Conservation (phyloP, 2,888 invertebrate genomes). For the Caenorhabditis panamensis region DNA sequence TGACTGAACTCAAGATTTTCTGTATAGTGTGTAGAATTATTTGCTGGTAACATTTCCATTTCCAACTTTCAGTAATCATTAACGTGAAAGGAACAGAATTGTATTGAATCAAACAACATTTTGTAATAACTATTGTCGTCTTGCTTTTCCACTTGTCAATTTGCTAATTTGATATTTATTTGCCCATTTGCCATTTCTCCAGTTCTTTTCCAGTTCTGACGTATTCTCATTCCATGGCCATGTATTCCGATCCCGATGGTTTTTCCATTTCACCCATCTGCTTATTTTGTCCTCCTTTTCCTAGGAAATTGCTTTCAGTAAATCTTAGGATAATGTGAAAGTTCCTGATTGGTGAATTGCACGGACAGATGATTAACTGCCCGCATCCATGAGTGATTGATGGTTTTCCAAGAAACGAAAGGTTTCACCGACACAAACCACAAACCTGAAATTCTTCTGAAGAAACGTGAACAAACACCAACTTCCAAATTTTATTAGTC, state of each 20-base stretch:
- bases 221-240: constrained; percentile 29
- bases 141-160: too few species aligned
- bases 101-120: too few species aligned
- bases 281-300: constrained; percentile 15
- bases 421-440: not conserved
- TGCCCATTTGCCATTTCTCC: not conserved
- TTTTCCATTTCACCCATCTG: not conserved
- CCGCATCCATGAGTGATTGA: not conserved
- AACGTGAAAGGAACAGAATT: too few species aligned
- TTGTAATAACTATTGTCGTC: too few species aligned
- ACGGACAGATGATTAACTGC: not conserved
- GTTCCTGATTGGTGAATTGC: constrained; percentile 12
- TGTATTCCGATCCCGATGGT: constrained; percentile 29
- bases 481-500: constrained; percentile 61
- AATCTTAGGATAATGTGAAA: constrained; percentile 35
- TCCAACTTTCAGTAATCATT: too few species aligned
- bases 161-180: not conserved
- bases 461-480: constrained; percentile 48
- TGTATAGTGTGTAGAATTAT: constrained; percentile 51
- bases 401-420: not conserved
- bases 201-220: not conserved
- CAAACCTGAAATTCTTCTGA: not conserved
- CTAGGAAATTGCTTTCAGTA: constrained; percentile 40
- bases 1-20: constrained; percentile 9
- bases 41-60: constrained; percentile 32